Evolutionary conservation across 2,797 vertebrate genomes (phyloP).

Genomic region (Triplophysa yarkandensis): DNA sequence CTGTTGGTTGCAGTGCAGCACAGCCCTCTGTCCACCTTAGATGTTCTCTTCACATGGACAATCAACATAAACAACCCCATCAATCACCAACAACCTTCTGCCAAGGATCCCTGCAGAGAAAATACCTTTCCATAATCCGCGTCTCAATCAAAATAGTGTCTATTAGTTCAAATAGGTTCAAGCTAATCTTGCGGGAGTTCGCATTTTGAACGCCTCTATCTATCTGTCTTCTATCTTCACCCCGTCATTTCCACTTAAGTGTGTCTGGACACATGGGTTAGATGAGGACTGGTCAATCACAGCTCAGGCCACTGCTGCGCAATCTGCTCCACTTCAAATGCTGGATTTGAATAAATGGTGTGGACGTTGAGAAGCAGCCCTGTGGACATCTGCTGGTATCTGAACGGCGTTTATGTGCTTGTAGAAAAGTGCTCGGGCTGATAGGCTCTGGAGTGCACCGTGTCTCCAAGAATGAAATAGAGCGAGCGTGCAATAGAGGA

Average conservation of each 20-base stretch:
- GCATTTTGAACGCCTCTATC: slow-evolving; percentile 1
- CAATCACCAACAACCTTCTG: slow-evolving; percentile 39
- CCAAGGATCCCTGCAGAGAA: slow-evolving; percentile 17
- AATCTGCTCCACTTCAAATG: slow-evolving; percentile 23
- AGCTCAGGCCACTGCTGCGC: slow-evolving; percentile 5
- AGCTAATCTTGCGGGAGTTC: slow-evolving; percentile 33
- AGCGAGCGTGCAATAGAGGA: slow-evolving; percentile 22
- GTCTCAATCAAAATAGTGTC: slow-evolving; percentile 17
- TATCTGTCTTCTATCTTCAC: slow-evolving; percentile 11
- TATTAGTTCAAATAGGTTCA: slow-evolving; percentile 46
- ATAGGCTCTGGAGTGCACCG: slow-evolving; percentile 38
- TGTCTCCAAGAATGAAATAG: slow-evolving; percentile 39
- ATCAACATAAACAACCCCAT: slow-evolving; percentile 43
- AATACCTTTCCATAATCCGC: slow-evolving; percentile 28
- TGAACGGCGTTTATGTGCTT: slow-evolving; percentile 43
- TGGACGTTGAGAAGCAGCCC: slow-evolving; percentile 18
- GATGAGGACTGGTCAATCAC: slow-evolving; percentile 33
- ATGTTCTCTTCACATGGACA: slow-evolving; percentile 25
- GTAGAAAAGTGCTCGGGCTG: slow-evolving; percentile 19
- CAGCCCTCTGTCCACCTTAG: slow-evolving; percentile 14
- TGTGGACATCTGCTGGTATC: slow-evolving; percentile 18
- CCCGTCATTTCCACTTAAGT: slow-evolving; percentile 19
- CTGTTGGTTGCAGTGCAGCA: slow-evolving; percentile 5
- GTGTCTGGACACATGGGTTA: slow-evolving; percentile 20
- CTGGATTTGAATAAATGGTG: slow-evolving; percentile 42